Percentiles rank a stretch among this genome's conserved stretches.
These are phyloP conservation scores for Ormyrus rosae DNA, from an alignment of 2,888 invertebrate genomes.

Conservation along the genomic window DNA sequence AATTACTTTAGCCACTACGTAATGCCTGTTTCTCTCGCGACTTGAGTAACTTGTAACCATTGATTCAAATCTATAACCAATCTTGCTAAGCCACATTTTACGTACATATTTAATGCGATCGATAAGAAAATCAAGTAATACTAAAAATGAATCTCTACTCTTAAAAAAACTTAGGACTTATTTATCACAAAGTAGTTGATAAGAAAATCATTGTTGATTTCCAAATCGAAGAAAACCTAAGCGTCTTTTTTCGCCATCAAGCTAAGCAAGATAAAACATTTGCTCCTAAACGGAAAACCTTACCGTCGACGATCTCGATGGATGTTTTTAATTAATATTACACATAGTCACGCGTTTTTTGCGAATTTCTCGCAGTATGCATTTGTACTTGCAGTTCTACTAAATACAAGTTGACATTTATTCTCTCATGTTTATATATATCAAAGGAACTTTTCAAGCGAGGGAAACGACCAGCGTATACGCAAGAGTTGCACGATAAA, in stretches of 20 bases:
- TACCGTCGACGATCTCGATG: not conserved
- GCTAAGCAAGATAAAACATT: not conserved
- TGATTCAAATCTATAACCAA: no score
- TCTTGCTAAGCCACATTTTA: no score
- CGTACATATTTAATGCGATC: no score
- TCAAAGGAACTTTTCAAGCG: constrained; percentile 53
- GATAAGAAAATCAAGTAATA: not conserved
- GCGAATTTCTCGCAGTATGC: constrained; percentile 24
- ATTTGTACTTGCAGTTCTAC: constrained; percentile 36
- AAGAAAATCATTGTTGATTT: constrained; percentile 9
- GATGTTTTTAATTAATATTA: no score
- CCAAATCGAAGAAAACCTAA: not conserved
- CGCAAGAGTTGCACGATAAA: constrained; percentile 36
- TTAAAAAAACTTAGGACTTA: constrained; percentile 25
- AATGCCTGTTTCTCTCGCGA: no score
- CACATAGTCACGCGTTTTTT: constrained; percentile 37
- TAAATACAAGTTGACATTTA: constrained; percentile 23
- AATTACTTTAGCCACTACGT: no score
- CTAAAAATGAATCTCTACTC: not conserved
- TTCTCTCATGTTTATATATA: constrained; percentile 34
- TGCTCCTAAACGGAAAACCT: not conserved
- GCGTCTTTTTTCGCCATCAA: no score
- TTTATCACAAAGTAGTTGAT: constrained; percentile 42
- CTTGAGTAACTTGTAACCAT: no score
- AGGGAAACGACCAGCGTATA: constrained; percentile 49